Evolutionary conservation across 1,140 invertebrate genomes (phyloP).

Genomic region (Neomicropteryx cornuta): DNA sequence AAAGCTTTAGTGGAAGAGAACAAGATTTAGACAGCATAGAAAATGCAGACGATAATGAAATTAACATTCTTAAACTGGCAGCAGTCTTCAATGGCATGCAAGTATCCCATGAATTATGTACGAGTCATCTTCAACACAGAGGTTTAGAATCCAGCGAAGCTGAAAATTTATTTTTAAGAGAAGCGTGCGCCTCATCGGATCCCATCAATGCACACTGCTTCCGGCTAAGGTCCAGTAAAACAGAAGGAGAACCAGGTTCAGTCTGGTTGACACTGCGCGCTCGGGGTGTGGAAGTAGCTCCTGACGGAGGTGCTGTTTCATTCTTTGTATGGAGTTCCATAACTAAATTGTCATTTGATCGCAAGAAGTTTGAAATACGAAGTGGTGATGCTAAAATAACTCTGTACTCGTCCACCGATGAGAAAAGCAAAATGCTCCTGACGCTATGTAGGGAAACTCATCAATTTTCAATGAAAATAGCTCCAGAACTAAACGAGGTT

Average conservation of each 20-base stretch:
- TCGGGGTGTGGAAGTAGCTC: slow-evolving; percentile 74
- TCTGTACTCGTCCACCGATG: slow-evolving; percentile 81
- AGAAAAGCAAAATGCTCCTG: slow-evolving; percentile 83
- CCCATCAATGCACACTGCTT: slow-evolving; percentile 90
- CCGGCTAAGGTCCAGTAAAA: slow-evolving; percentile 72
- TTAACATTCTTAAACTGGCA: slow-evolving; percentile 41
- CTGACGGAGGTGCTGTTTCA: slow-evolving; percentile 51
- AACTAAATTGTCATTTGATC: slow-evolving; percentile 87
- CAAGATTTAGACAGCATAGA: slow-evolving; percentile 42
- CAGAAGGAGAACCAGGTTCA: slow-evolving; percentile 57
- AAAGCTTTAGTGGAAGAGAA: too few species aligned
- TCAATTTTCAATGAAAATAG: slow-evolving; percentile 89
- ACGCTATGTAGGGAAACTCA: slow-evolving; percentile 83
- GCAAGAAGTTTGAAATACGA: slow-evolving; percentile 93
- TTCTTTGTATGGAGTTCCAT: slow-evolving; percentile 90
- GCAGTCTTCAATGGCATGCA: slow-evolving; percentile 61
- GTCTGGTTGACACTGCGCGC: slow-evolving; percentile 76
- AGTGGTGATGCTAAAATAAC: slow-evolving; percentile 80
- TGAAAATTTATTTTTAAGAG: slow-evolving; percentile 75
- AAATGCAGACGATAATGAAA: slow-evolving; percentile 49
- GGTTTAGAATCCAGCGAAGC: slow-evolving; percentile 66
- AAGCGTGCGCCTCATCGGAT: slow-evolving; percentile 74
- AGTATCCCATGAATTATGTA: slow-evolving; percentile 45
- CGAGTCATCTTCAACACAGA: slow-evolving; percentile 56
- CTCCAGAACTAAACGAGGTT: slow-evolving; percentile 69